phyloP scores from a whole-genome alignment of 2,888 invertebrate species.

The Archaeoteleia sp. region DNA sequence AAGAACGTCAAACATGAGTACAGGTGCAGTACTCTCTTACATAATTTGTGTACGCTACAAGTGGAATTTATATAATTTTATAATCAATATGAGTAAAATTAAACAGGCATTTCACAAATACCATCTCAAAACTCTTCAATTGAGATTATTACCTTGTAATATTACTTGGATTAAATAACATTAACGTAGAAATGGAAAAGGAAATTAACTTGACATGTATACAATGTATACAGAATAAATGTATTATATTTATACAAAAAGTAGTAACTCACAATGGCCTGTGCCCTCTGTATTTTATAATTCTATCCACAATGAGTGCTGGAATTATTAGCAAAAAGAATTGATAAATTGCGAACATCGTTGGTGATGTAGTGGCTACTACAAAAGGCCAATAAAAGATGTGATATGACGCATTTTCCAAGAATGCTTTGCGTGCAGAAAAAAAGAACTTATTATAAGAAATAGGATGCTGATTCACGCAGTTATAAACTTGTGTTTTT shows the following conservation, averaged over 20 bases:
- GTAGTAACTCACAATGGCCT: conserved; percentile 20
- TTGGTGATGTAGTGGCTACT: not conserved
- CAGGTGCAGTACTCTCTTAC: conserved; percentile 79
- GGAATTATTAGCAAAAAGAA: conserved; percentile 36
- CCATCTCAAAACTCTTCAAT: no score
- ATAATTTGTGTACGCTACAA: conserved; percentile 79
- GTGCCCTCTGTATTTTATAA: conserved; percentile 15
- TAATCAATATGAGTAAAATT: no score
- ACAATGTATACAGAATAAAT: no score
- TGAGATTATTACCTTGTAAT: no score
- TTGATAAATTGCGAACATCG: conserved; percentile 11
- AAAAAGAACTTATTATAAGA: not conserved
- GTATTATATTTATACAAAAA: not conserved
- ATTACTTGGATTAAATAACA: no score
- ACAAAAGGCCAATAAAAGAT: conserved; percentile 18
- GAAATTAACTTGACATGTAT: no score
- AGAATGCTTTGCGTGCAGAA: not conserved
- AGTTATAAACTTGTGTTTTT: conserved; percentile 21
- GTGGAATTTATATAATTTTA: not conserved
- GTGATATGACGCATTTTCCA: conserved; percentile 16
- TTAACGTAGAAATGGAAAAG: no score
- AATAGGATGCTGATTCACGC: not conserved
- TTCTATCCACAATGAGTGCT: conserved; percentile 12
- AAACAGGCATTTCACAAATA: no score
- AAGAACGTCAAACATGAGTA: conserved; percentile 82